Conservation (phyloP, 2,888 invertebrate genomes). For the Hypomecis punctinalis region DNA sequence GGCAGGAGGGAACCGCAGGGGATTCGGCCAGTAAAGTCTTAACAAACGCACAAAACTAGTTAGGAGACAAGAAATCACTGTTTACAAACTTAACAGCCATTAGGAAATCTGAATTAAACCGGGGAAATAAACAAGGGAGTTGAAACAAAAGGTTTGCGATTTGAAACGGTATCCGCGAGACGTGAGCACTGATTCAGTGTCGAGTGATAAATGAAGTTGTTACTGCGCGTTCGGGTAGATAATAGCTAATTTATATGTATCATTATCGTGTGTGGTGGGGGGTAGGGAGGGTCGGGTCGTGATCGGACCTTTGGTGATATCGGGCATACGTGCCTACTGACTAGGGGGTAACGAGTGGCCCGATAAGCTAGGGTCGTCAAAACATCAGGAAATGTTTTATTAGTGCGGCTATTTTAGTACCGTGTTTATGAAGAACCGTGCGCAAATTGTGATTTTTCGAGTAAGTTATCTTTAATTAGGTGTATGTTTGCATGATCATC, state of each 20-base stretch:
- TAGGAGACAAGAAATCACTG: constrained; percentile 77
- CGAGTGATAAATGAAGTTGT: constrained; percentile 54
- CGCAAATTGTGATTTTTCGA: not conserved
- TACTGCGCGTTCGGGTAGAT: constrained; percentile 48
- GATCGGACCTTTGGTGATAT: constrained; percentile 67
- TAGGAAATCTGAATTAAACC: constrained; percentile 47
- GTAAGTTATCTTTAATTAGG: no score
- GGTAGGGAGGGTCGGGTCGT: constrained; percentile 68
- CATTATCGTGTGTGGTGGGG: constrained; percentile 64
- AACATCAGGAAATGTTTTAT: constrained; percentile 20
- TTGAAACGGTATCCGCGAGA: constrained; percentile 11
- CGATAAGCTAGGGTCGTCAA: constrained; percentile 56
- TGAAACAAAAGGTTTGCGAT: constrained; percentile 35
- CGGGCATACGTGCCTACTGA: constrained; percentile 69
- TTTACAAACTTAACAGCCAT: constrained; percentile 82
- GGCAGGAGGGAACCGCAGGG: constrained; percentile 41
- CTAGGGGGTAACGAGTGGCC: constrained; percentile 76
- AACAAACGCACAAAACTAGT: constrained; percentile 56
- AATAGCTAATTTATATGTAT: constrained; percentile 69
- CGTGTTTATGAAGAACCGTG: not conserved
- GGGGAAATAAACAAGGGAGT: not conserved
- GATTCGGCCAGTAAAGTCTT: constrained; percentile 35
- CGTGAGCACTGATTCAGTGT: constrained; percentile 50
- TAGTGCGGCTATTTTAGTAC: not conserved
- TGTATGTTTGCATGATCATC: no score